Conservation (phyloP, 2,888 invertebrate species). For the Hypolimnas misippus region DNA sequence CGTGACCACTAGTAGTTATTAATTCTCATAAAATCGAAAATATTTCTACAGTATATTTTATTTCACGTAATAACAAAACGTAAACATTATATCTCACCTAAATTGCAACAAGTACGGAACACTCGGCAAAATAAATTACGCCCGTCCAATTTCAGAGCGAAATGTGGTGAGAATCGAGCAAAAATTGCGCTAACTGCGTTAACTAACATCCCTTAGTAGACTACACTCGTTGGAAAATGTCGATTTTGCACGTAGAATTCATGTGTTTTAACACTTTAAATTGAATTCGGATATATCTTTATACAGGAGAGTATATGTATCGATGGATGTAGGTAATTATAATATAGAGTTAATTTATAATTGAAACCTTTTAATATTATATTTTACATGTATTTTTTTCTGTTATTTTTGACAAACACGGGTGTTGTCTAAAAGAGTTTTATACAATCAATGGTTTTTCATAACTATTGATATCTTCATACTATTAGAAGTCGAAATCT, state of each 20-base stretch:
- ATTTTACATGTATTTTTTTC: too few species aligned
- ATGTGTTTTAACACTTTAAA: constrained; percentile 12
- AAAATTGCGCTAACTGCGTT: constrained; percentile 43
- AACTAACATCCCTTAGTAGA: constrained; percentile 35
- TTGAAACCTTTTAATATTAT: too few species aligned
- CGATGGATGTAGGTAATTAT: too few species aligned
- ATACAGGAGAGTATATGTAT: too few species aligned
- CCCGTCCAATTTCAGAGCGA: constrained; percentile 40
- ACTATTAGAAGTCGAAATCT: too few species aligned
- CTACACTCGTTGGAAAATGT: constrained; percentile 13
- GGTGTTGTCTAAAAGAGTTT: too few species aligned
- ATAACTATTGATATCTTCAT: too few species aligned
- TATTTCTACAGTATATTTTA: not conserved
- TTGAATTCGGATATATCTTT: constrained; percentile 7
- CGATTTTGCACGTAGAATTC: constrained; percentile 7
- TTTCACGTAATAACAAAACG: not conserved
- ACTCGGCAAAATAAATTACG: constrained; percentile 44
- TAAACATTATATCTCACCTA: not conserved
- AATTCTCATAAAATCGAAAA: too few species aligned
- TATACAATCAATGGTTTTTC: too few species aligned
- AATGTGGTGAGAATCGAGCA: constrained; percentile 43
- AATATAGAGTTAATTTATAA: too few species aligned
- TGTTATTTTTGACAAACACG: too few species aligned
- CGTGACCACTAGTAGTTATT: too few species aligned
- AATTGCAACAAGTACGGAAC: constrained; percentile 36